Evolutionary conservation across 1,140 invertebrate genomes (phyloP), one percentile per base, ranked within the genome.

Genomic region (Helicorthomorpha holstii): DNA sequence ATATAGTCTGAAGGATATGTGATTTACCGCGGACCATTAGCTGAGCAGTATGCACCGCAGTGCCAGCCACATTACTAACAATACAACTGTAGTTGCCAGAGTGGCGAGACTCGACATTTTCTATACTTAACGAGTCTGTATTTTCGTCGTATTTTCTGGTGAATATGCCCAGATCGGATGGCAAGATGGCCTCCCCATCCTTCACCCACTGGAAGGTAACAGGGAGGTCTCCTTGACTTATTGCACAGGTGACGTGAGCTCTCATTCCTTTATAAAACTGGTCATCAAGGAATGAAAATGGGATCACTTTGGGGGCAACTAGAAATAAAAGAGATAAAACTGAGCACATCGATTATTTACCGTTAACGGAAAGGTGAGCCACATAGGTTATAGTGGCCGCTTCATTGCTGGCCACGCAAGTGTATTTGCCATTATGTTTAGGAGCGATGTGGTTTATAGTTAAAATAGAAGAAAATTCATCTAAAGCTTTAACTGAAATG

Each of bases 191-290:
- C 16, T 75, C 69, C 26, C 81, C 83, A 65, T 91, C 83, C 59
- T 79, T 72, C n/a, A 66, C 59, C 81, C 81, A 83, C 45, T 65
- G 73, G 68, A 96, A 89, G 52, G 79, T 81, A 55, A 97, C 81
- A 22, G 91, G 91, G 55, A 87, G 76, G 73, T 97, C 91, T n/a
- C 92, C 92, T 70, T 91, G 86, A 62, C 90, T 79, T 58, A 95
- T 87, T 62, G 88, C 84, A 69, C 92, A 96, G 53, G 88, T 84
- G 57, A 95, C 84, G 7, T 67, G 66, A 3, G 69, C 64, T 38
- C 70, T 57, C 56, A 69, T 67, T 1, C 72, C 72, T 56, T 68
- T 64, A 42, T 69, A 63, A 12, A 73, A 60, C 43, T 70, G 67
- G 54, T 70, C 66, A 53, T 73, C 72, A 47, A 74, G 74, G 57